Evolutionary conservation across 2,113 vertebrate species (phyloP).

Genomic region (Grammomys surdaster): DNA sequence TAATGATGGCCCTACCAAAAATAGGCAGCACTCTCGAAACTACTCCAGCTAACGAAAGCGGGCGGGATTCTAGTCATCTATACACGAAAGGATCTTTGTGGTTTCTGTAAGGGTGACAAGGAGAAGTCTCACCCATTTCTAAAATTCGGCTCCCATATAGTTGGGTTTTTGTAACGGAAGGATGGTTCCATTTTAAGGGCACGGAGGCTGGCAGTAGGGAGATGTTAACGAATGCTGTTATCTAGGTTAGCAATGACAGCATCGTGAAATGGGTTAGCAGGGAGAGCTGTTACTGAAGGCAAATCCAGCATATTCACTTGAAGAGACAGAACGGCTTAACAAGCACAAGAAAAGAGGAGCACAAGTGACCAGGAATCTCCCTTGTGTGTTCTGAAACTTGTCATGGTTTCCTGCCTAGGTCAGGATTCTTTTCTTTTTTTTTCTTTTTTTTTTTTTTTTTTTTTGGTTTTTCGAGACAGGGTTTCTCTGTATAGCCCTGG

Average conservation of each 20-base stretch:
- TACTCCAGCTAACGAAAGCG: slow-evolving; percentile 41
- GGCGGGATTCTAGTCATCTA: slow-evolving; percentile 38
- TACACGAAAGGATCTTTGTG: not conserved
- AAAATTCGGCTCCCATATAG: not conserved
- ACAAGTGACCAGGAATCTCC: not conserved
- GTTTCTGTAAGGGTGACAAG: slow-evolving; percentile 1
- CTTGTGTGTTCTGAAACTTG: not conserved
- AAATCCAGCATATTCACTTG: not conserved
- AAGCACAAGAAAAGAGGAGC: not conserved
- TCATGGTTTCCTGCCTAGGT: not conserved
- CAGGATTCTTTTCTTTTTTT: not conserved
- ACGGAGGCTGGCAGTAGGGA: not conserved
- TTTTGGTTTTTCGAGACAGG: no score
- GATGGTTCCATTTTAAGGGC: not conserved
- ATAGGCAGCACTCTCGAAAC: slow-evolving; percentile 45
- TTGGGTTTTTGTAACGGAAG: not conserved
- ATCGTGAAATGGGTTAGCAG: not conserved
- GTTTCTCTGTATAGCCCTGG: no score
- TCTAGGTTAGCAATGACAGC: not conserved
- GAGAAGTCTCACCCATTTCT: slow-evolving; percentile 1
- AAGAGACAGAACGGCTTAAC: not conserved
- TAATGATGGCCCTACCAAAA: slow-evolving; percentile 8
- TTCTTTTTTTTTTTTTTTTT: no score
- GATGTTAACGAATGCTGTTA: not conserved
- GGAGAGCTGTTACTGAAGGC: not conserved